Percentiles rank a stretch among this genome's conserved stretches.
These are phyloP conservation scores for Anneissia japonica DNA, from an alignment of 35 echinoderm and acorn worm species.

Conservation along the genomic window DNA sequence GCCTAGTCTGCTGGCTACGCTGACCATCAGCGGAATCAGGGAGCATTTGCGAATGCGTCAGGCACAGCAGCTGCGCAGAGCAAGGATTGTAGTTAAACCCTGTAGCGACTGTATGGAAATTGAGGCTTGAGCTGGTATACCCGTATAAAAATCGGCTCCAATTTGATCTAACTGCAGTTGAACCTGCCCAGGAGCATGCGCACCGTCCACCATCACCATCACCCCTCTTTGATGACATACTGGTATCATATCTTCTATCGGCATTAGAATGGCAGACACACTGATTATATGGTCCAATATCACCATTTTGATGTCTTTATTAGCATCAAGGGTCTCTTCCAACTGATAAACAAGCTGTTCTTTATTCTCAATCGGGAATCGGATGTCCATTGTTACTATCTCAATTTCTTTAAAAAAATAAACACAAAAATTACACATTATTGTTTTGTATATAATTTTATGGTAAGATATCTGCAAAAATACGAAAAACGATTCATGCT, in stretches of 20 bases:
- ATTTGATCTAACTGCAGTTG: slow-evolving; percentile 13
- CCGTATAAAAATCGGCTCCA: slow-evolving; percentile 34
- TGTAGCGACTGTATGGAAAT: too few relatives aligned
- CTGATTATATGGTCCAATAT: slow-evolving; percentile 25
- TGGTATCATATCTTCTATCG: slow-evolving; percentile 16
- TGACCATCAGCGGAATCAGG: too few relatives aligned
- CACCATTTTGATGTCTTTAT: slow-evolving; percentile 6
- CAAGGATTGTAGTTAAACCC: too few relatives aligned
- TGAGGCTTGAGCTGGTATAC: too few relatives aligned
- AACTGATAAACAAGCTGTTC: background rate
- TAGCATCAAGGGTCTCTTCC: slow-evolving; percentile 2
- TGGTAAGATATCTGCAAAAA: too few relatives aligned
- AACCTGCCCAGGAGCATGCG: slow-evolving; percentile 30
- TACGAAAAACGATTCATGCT: too few relatives aligned
- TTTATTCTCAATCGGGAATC: background rate
- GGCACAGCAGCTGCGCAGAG: too few relatives aligned
- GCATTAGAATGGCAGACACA: slow-evolving; percentile 15
- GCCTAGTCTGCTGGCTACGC: too few relatives aligned
- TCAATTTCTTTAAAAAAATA: background rate
- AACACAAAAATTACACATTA: too few relatives aligned
- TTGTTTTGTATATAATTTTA: too few relatives aligned
- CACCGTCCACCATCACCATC: slow-evolving; percentile 15
- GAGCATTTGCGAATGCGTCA: too few relatives aligned
- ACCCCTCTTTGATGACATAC: slow-evolving; percentile 28
- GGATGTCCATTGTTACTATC: background rate